Evolutionary conservation across 1,140 invertebrate genomes (phyloP), one percentile per base, ranked within the genome.

Genomic region (Ips typographus): DNA sequence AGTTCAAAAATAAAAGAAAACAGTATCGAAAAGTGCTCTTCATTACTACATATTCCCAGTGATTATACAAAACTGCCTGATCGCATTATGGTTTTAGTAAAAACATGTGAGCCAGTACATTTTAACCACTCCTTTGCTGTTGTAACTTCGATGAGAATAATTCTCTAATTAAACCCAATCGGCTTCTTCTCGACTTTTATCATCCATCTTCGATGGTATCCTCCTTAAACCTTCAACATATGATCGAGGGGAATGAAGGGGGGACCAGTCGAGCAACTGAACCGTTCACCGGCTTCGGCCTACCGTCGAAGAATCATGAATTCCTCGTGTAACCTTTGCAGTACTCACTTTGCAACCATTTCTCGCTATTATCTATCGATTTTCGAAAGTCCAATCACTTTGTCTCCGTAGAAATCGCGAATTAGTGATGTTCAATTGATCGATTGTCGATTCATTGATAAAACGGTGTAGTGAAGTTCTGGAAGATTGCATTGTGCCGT

Each of bases 211-310:
- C 65, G 56, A 51, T 53, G 43, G 44, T 60, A 41, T 68, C 49
- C 65, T 68, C 65, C 64, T 57, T 66, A 66, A 66, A 40, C 53
- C 67, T 63, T 63, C 60, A 70, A 64, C 68, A 70, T 70, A 70
- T 70, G 68, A 70, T 70, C 53, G 64, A 44, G 64, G 69, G 65
- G 70, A 53, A 65, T 42, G 44, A 40, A 49, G 72, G 72, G 70
- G 64, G 66, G 66, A 73, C 70, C 59, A 73, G 72, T 73, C 72
- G 69, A 71, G 65, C 72, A 71, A 73, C 69, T 70, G 68, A 70
- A 65, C 72, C 72, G 72, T 73, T 73, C 72, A 73, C 72, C 72
- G 71, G 67, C 59, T 70, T 49, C 64, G 55, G 43, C 72, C 59
- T 65, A 71, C 68, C 63, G 55, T 51, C 68, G 70, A 67, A 61